Base-by-base conservation (phyloP, 1,140 invertebrate genomes). In the Sycophaga agraensis region DNA sequence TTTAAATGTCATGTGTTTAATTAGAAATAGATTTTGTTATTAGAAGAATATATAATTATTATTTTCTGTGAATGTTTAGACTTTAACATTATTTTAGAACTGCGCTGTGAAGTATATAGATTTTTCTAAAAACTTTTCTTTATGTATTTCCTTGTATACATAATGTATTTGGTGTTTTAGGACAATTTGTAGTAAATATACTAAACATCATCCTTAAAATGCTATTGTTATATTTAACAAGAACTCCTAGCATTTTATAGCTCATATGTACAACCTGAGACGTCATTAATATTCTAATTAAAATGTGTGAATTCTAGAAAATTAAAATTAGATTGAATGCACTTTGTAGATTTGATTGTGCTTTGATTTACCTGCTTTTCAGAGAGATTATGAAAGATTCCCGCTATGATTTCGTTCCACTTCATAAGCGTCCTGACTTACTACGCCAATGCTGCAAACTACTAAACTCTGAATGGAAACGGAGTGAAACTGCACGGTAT, bases 381-480 rank as follows among this genome's bases (percentile, higher is more conserved):
- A 77, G 76, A 42, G 66, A 68, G 60, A 69, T 64, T 50, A 77
- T 74, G 72, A 75, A 68, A 66, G 63, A 67, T 63, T 68, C 63
- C 46, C 66, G 68, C 19, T 78, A 79, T 57, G 56, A 62, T 74
- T 84, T 91, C 60, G 73, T 90, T 68, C 84, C 84, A 60, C 80
- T 91, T 61, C 89, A 91, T 69, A 80, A 86, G 65, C 77, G 88
- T 69, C 87, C 87, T 40, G 83, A 91, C 71, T 85, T 87, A 67
- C 76, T 86, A 39, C 78, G 83, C 71, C 77, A 86, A 71, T 90
- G 89, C 68, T 90, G 88, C 73, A 80, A 84, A 65, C 79, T 92
- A 59, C 84, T 92, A 59, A 92, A 92, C 77, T 84, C 86, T 37
- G 89, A 92, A 84, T 92, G 90, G 90, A 88, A 88, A 66, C 81